These are phyloP conservation scores for Sycophaga agraensis DNA, from an alignment of 1,140 invertebrate species.

Conservation along the genomic window DNA sequence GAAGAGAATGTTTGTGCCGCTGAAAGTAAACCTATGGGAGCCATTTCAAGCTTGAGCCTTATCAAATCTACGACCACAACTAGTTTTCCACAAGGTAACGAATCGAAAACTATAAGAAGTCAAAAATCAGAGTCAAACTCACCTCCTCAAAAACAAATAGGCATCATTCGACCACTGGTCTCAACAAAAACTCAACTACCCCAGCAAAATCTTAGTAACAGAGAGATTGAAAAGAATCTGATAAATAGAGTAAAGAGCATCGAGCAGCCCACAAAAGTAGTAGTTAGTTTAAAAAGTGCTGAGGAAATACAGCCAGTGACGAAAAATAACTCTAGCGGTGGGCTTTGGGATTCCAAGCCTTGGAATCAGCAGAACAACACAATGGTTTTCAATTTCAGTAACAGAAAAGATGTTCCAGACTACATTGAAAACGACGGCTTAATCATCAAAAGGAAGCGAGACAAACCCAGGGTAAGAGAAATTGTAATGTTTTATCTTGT, in stretches of 20 bases:
- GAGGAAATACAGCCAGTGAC: constrained; percentile 54
- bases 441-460: constrained; percentile 66
- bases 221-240: constrained; percentile 71
- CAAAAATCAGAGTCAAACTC: constrained; percentile 44
- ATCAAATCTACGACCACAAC: constrained; percentile 40
- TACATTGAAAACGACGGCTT: constrained; percentile 88
- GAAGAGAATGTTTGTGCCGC: constrained; percentile 24
- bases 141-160: constrained; percentile 60
- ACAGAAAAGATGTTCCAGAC: constrained; percentile 80
- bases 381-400: constrained; percentile 85
- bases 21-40: constrained; percentile 38
- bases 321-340: constrained; percentile 44
- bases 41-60: constrained; percentile 43
- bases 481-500: too few species aligned
- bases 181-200: constrained; percentile 53
- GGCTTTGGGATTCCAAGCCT: constrained; percentile 59
- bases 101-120: constrained; percentile 45
- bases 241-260: constrained; percentile 69
- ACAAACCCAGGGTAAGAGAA: constrained; percentile 73
- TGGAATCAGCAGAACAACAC: constrained; percentile 66
- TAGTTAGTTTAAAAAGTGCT: constrained; percentile 53
- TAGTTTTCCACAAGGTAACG: constrained; percentile 42
- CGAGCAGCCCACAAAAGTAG: constrained; percentile 60
- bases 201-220: constrained; percentile 59
- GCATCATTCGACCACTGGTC: constrained; percentile 63